phyloP scores from a whole-genome alignment of 2,888 invertebrate genomes.

The Lithophane leautieri region DNA sequence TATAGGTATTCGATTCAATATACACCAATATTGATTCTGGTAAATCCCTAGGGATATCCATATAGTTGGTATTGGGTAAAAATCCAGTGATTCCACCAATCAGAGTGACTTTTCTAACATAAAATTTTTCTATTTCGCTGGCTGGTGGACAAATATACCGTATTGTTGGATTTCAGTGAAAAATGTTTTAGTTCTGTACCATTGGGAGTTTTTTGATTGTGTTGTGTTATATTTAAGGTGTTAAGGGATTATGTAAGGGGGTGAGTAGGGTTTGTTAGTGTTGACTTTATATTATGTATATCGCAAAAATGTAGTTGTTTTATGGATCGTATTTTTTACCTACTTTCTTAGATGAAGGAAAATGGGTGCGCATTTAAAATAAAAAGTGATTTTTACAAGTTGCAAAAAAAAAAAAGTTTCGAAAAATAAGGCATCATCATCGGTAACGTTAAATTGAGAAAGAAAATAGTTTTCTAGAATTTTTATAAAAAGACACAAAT shows the following conservation, averaged over 20 bases:
- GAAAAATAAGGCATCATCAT: background rate
- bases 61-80: constrained; percentile 52
- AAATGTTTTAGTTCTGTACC: constrained; percentile 37
- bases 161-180: constrained; percentile 39
- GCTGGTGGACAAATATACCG: constrained; percentile 40
- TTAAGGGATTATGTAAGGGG: background rate
- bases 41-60: constrained; percentile 51
- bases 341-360: background rate
- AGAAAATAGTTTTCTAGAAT: background rate
- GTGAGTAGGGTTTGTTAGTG: background rate
- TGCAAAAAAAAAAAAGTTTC: background rate
- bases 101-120: constrained; percentile 43
- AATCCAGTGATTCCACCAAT: constrained; percentile 56
- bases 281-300: background rate
- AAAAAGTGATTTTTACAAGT: background rate
- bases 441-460: background rate
- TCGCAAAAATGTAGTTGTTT: background rate
- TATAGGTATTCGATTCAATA: constrained; percentile 57
- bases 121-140: constrained; percentile 45
- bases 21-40: constrained; percentile 59
- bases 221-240: constrained; percentile 2
- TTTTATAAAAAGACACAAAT: background rate
- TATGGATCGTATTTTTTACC: background rate
- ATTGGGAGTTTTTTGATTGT: constrained; percentile 28
- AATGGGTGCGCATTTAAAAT: background rate